phyloP scores from a whole-genome alignment of 2,797 vertebrate genomes.

The Buceros bicornis region DNA sequence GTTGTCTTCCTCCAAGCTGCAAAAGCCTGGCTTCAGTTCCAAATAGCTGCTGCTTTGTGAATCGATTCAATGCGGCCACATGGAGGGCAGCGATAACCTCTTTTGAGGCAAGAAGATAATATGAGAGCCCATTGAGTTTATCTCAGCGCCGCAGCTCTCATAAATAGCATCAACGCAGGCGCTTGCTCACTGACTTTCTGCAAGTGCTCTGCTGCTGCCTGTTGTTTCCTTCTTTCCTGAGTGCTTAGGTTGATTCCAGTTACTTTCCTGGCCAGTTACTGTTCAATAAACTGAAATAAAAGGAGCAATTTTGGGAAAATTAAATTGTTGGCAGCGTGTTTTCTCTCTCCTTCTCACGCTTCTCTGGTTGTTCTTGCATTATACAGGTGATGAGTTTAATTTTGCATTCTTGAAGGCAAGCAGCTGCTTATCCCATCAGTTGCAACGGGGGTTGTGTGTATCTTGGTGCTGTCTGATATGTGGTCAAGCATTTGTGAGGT shows the following conservation, averaged over 20 bases:
- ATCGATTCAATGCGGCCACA: constrained; percentile 54
- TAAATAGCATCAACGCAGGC: constrained; percentile 39
- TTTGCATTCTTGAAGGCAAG: neutral
- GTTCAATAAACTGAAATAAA: neutral
- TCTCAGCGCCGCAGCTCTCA: constrained; percentile 38
- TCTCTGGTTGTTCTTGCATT: neutral
- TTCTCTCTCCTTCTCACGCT: neutral
- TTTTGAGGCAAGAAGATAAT: constrained; percentile 21
- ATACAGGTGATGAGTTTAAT: neutral
- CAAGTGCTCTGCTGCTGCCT: neutral
- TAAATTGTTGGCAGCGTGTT: neutral
- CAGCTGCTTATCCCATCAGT: neutral
- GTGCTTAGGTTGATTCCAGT: neutral
- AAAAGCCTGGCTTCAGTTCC: neutral
- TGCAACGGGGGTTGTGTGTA: neutral
- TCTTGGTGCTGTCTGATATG: neutral
- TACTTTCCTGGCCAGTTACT: constrained; percentile 8
- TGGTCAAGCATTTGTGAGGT: neutral
- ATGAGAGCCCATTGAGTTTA: constrained; percentile 42
- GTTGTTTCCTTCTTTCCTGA: neutral
- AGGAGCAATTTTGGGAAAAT: neutral
- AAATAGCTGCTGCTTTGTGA: constrained; percentile 50
- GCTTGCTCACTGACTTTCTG: neutral
- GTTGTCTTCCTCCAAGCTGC: neutral
- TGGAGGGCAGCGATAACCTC: constrained; percentile 61